phyloP scores from a whole-genome alignment of 2,888 invertebrate genomes.

The Volucella inflata region DNA sequence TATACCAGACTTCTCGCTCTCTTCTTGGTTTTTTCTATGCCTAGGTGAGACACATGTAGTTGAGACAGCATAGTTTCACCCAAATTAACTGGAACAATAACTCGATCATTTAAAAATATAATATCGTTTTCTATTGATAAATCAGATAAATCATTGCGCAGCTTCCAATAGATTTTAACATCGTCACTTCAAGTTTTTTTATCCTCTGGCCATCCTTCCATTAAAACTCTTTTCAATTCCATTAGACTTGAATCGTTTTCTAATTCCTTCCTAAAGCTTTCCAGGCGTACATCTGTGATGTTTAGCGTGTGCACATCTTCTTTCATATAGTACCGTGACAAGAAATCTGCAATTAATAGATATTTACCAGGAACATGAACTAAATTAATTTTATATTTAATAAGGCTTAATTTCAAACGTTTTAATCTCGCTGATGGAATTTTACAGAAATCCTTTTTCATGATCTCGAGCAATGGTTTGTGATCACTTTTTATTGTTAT shows the following conservation, averaged over 20 bases:
- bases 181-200: slow-evolving; percentile 36
- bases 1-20: slow-evolving; percentile 68
- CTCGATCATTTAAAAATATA: slow-evolving; percentile 69
- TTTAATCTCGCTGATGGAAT: slow-evolving; percentile 77
- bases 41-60: slow-evolving; percentile 60
- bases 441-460: slow-evolving; percentile 78
- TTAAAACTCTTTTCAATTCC: slow-evolving; percentile 8
- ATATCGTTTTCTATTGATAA: slow-evolving; percentile 74
- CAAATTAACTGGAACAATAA: slow-evolving; percentile 74
- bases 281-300: slow-evolving; percentile 59
- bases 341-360: slow-evolving; percentile 66
- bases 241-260: slow-evolving; percentile 20
- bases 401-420: slow-evolving; percentile 77
- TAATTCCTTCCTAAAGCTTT: slow-evolving; percentile 24
- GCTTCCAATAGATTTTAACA: slow-evolving; percentile 74
- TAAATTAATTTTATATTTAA: slow-evolving; percentile 76
- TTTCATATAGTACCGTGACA: slow-evolving; percentile 46
- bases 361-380: slow-evolving; percentile 63
- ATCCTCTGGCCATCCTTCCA: slow-evolving; percentile 66
- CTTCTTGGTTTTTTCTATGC: no score
- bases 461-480: slow-evolving; percentile 78
- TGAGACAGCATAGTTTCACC: slow-evolving; percentile 67
- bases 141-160: slow-evolving; percentile 74
- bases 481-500: slow-evolving; percentile 77
- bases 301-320: slow-evolving; percentile 70